Evolutionary conservation across 1,140 invertebrate genomes (phyloP), one percentile per base, ranked within the genome.

Genomic region (Cydia splendana): DNA sequence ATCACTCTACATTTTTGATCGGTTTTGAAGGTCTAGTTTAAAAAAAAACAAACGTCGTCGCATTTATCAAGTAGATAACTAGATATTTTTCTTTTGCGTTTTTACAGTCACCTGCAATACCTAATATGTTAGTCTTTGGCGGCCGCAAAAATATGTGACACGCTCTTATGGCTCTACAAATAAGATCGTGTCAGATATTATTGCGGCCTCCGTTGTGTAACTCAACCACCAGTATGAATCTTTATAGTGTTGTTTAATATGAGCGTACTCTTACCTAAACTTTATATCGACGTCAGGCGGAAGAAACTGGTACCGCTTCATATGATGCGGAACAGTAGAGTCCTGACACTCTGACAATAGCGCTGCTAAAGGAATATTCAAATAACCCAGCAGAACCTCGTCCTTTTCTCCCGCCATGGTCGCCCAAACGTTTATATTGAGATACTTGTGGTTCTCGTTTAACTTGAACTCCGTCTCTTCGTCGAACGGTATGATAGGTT

Each of bases 381-480:
- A 94, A 88, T 97, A 97, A 38, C 97, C 97, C 73, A 97, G 85
- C 62, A 97, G 88, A 30, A 95, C 93, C 78, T 96, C 95, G 6
- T 95, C 94, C 51, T 93, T 93, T 10, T 95, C 94, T 0, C 93
- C 93, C 69, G 94, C 94, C 10, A 94, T 87, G n/a, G 93, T 94
- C 10, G 94, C 95, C 97, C 97, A 98, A 0, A 98, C 95, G 78
- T 97, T 97, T 1, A 98, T 91, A 91, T 98, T 98, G 53, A 98
- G 93, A 90, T 96, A 98, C 76, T 95, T 96, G 84, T 95, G 95
- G 81, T 90, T 96, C 87, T 88, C 95, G 94, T 93, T 96, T 90
- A 93, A 95, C 92, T 93, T 95, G 92, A 95, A 98, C 75, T 94
- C 94, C 79, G 96, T 96, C 75, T 96, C 95, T 83, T 98, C 97